Evolutionary conservation across 2,888 invertebrate species (phyloP).

Genomic region (Hypercompe scribonia): DNA sequence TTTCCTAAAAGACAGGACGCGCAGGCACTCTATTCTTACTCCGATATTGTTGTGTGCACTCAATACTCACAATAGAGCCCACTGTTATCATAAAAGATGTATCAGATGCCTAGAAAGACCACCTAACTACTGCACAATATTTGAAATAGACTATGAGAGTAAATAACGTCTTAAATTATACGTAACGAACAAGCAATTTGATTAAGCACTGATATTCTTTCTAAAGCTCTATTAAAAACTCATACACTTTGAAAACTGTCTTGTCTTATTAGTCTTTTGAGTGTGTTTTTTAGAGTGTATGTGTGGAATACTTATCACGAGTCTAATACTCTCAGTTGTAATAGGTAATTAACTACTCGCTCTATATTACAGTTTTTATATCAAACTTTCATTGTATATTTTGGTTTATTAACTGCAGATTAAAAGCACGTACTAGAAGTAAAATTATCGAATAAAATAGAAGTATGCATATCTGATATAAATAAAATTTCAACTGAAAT

Average conservation of each 20-base stretch:
- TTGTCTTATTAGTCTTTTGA: too few species aligned
- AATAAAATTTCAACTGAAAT: too few species aligned
- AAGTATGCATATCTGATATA: too few species aligned
- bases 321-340: neutral
- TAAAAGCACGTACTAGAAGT: too few species aligned
- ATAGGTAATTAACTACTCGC: neutral
- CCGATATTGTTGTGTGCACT: conserved; percentile 39
- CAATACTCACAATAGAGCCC: conserved; percentile 43
- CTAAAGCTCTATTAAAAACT: neutral
- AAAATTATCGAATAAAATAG: neutral
- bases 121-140: conserved; percentile 31
- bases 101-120: conserved; percentile 51
- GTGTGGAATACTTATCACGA: neutral
- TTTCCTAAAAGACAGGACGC: conserved; percentile 30
- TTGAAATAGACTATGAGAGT: neutral
- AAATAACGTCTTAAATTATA: conserved; percentile 1
- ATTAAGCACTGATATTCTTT: neutral
- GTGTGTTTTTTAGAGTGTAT: neutral
- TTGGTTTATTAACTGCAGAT: neutral
- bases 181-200: neutral
- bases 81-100: conserved; percentile 46
- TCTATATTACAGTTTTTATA: neutral
- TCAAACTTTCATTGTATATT: neutral
- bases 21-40: conserved; percentile 19
- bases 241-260: neutral